Conservation (phyloP, 1,140 invertebrate species). For the Drosophila ercepeae region DNA sequence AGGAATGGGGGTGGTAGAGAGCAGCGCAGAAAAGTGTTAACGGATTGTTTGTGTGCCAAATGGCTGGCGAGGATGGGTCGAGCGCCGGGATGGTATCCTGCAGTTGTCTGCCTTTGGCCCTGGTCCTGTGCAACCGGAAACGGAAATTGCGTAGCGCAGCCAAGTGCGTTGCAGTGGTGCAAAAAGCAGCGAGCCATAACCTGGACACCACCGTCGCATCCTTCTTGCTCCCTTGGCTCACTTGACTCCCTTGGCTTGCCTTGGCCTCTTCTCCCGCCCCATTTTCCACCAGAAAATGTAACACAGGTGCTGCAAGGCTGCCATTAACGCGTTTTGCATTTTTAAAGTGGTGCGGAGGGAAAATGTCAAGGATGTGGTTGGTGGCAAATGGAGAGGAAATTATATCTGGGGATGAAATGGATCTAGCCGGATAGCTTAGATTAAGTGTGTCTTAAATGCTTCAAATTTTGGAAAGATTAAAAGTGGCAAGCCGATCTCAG, state of each 20-base stretch:
- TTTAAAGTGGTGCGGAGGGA: constrained; percentile 28
- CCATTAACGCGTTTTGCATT: constrained; percentile 61
- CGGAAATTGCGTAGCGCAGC: constrained; percentile 78
- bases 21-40: constrained; percentile 69
- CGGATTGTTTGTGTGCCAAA: constrained; percentile 75
- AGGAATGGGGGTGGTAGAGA: constrained; percentile 1
- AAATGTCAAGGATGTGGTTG: constrained; percentile 41
- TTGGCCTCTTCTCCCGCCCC: background rate
- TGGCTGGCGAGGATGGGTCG: constrained; percentile 30
- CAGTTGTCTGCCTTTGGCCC: constrained; percentile 60
- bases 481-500: no score
- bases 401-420: constrained; percentile 44
- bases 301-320: constrained; percentile 43
- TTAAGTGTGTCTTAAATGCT: background rate
- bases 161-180: constrained; percentile 59
- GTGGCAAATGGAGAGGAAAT: constrained; percentile 42
- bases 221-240: background rate
- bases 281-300: background rate
- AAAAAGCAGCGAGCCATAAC: constrained; percentile 48
- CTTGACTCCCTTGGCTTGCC: no score
- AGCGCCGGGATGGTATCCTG: constrained; percentile 35
- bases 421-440: constrained; percentile 25
- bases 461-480: no score
- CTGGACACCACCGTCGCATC: constrained; percentile 11
- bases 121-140: constrained; percentile 66